Evolutionary conservation across 2,113 vertebrate genomes (phyloP), one percentile per base, ranked within the genome.

Genomic region (Hippoglossus stenolepis): DNA sequence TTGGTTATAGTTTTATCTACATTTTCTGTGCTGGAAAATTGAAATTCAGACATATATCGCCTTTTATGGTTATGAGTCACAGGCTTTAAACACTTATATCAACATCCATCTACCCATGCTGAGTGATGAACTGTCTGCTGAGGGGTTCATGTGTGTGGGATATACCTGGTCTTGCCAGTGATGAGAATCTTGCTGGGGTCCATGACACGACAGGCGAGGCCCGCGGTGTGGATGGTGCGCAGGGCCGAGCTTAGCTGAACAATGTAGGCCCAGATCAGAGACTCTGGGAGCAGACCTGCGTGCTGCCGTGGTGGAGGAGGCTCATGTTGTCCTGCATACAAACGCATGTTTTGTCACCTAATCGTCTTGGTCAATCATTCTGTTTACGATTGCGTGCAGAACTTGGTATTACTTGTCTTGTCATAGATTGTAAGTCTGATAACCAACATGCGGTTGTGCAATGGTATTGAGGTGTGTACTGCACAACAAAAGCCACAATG

Each of bases 131-230:
- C 20, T 31, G n/a, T 20, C 15, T 14, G 58, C 38, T 28, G 6
- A 28, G 0, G 9, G 23, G 18, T 58, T 20, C 18, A 13, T 59
- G 12, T 9, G 8, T 51, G 18, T 1, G 3, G 20, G 13, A 2
- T 60, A 15, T 92, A 98, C 97, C 97, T 97, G 58, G 98, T 99
- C 93, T 99, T 99, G 86, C 98, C 97, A 14, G 97, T 98, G 88
- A 99, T 97, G 75, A 99, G 94, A 94, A 99, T 99, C 92, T 99
- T 99, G 49, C 96, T 99, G 89, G 98, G 98, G 90, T 99, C 97
- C 98, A 99, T 98, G 76, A 99, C 97, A 51, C 98, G 95, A 90
- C 98, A 99, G 0, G 97, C 98, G 79, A 99, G 92, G 54, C 98
- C 98, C 6, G 97, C 98, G 2, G 98, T 99, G 87, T 99, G 98